Evolutionary conservation across 2,888 invertebrate genomes (phyloP), one percentile per base, ranked within the genome.

Genomic region (Julus scandinavius): DNA sequence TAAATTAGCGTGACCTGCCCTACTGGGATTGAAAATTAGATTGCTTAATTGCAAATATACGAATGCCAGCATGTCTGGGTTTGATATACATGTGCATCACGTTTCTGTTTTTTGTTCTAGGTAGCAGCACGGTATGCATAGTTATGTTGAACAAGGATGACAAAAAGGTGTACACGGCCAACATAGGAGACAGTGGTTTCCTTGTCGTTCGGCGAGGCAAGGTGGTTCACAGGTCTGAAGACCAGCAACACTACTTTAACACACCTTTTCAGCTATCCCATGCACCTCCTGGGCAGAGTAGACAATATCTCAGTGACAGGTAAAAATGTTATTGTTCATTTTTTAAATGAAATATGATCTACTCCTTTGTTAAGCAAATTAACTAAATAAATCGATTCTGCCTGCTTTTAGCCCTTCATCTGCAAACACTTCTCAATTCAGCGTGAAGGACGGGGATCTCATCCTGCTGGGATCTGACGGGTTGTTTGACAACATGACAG

Each of bases 181-280:
- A 99, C 93, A 97, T 99, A 90, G 99, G 99, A n/a, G 99, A 99
- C 93, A 98, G 98, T 92, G 99, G 99, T 17, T 99, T 97, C 93
- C 96, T 99, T 93, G 96, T 99, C 88, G 96, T 98, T 88, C 94
- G 98, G 40, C 94, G 95, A 87, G 98, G 97, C 38, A 94, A 95
- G 91, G 95, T 99, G 38, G 96, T 99, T 45, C 97, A 98, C 92
- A 95, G 97, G 90, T 98, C 98, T 5, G 96, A 97, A 91, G 99
- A 99, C 92, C 99, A 99, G 92, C 98, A 98, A 91, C 99, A 99
- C 93, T 99, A 99, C 93, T 99, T 99, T 93, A 99, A 99, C 93
- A 99, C 99, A 72, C 99, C 99, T 4, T 99, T 97, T 94, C 99
- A 99, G 93, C 94, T 99, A 90, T 97, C 98, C 87, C 93, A 99